Base-by-base conservation (phyloP, 2,888 invertebrate species). In the Idaea aversata region DNA sequence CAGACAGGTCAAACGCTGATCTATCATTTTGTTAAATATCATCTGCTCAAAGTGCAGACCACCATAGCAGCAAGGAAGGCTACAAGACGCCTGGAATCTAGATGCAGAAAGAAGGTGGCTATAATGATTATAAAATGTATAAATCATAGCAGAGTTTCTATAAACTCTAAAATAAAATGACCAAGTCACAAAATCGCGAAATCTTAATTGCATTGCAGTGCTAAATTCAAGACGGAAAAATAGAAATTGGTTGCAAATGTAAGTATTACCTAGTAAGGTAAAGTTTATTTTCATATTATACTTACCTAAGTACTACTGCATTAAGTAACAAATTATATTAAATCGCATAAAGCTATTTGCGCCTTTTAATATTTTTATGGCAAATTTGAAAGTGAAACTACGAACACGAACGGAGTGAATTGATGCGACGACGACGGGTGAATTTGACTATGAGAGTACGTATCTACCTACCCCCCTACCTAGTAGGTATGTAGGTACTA, bases 141-240 rank as follows among this genome's bases (percentile, higher is more conserved):
- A 47, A 47, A 47, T 47, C 47, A 47, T 47, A 47, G 13, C 47
- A 47, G 36, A 25, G 47, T 13, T 47, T 13, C 13, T 13, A 10
- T 47, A 47, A 38, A 4, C 36, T 13, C 13, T n/a, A n/a, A n/a
- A 47, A 7, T 1, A 7, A 36, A 36, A 5, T 3, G 36, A 47
- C 47, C 25, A 25, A 6, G 10, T 13, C 47, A 47, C 13, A 7
- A 6, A 47, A 5, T 47, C 47, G 47, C 47, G 10, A 13, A 47
- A 47, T 47, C 47, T 47, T 47, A 47, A 47, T 47, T 47, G 47
- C 47, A 47, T 47, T 47, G 47, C 47, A 47, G 47, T 47, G 47
- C 47, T 6, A 47, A 47, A 47, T 7, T 47, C 13, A 47, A 47
- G 10, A 47, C 47, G 47, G 10, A 47, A 47, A 10, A 47, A 47